These are phyloP conservation scores for Cyphomyrus plagiostoma DNA, from an alignment of 2,113 vertebrate species.

Conservation along the genomic window DNA sequence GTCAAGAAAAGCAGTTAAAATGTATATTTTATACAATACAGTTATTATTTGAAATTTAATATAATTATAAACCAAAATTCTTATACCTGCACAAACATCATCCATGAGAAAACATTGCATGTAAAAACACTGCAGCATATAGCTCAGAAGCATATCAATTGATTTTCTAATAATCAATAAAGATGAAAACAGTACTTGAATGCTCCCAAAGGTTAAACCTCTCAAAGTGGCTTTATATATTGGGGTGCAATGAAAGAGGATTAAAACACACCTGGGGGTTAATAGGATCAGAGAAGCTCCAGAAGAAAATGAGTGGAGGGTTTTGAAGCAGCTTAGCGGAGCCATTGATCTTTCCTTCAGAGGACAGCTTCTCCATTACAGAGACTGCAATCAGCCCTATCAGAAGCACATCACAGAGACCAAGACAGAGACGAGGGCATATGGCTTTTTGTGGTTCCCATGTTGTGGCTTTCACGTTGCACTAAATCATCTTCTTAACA, in stretches of 20 bases:
- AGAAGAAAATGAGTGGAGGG: conserved; percentile 73
- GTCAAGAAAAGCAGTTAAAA: not conserved
- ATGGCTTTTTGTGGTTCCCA: not conserved
- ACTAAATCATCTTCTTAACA: not conserved
- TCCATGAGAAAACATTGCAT: not conserved
- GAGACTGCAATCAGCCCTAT: conserved; percentile 80
- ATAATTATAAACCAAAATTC: not conserved
- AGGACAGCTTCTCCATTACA: conserved; percentile 47
- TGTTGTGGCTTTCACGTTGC: not conserved
- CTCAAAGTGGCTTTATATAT: conserved; percentile 26
- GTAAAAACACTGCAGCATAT: not conserved
- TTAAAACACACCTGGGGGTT: conserved; percentile 71
- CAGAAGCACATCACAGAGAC: conserved; percentile 25
- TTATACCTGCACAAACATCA: not conserved
- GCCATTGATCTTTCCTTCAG: conserved; percentile 53
- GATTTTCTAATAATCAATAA: not conserved
- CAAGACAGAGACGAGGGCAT: not conserved
- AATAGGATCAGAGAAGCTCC: conserved; percentile 71
- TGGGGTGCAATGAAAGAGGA: conserved; percentile 16
- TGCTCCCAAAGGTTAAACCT: not conserved
- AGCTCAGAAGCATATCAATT: not conserved
- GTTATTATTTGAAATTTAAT: not conserved
- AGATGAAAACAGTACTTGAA: not conserved
- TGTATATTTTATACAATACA: not conserved
- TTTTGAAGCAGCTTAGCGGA: conserved; percentile 52